These are phyloP conservation scores for Camponotus fellah DNA, from an alignment of 2,888 invertebrate species.

Conservation along the genomic window DNA sequence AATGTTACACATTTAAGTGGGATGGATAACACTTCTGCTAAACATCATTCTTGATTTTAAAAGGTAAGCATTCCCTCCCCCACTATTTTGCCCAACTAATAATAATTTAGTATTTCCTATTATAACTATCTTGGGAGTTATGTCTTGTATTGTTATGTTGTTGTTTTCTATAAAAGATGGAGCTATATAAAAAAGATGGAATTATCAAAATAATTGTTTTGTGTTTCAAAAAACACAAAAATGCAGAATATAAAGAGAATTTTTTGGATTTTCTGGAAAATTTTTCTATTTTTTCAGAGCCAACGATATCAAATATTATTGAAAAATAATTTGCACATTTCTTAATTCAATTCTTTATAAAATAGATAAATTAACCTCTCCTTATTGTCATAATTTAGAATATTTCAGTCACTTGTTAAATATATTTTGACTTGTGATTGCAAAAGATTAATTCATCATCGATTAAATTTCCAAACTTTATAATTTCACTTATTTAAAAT, in stretches of 20 bases:
- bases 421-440: too few relatives aligned
- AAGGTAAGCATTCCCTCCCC: conserved; percentile 1
- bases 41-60: background rate
- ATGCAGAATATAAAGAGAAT: background rate
- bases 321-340: background rate
- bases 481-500: background rate
- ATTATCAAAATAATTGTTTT: background rate
- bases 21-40: background rate
- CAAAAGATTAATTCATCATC: too few relatives aligned
- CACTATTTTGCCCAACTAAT: background rate
- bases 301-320: background rate
- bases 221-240: background rate
- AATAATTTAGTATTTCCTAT: background rate
- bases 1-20: background rate
- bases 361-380: too few relatives aligned
- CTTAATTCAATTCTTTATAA: background rate
- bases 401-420: too few relatives aligned
- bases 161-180: background rate
- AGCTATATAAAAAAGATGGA: background rate
- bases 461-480: background rate
- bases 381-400: too few relatives aligned
- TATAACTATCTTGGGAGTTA: background rate
- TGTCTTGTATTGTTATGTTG: too few relatives aligned
- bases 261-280: too few relatives aligned
- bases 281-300: too few relatives aligned